Evolutionary conservation across 2,888 invertebrate genomes (phyloP).

Genomic region (Incurvaria masculella): DNA sequence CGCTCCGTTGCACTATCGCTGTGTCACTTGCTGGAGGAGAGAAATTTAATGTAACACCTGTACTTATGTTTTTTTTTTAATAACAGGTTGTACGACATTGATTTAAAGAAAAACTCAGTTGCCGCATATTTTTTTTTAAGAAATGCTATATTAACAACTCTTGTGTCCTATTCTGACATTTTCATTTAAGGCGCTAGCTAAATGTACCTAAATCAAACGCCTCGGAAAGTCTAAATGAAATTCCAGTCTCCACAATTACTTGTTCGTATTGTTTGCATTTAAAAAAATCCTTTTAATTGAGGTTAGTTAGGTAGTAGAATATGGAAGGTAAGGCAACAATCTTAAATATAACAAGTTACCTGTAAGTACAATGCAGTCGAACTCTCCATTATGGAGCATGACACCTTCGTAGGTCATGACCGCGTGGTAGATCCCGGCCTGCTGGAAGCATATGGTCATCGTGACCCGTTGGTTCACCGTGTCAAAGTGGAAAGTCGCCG

Average conservation of each 20-base stretch:
- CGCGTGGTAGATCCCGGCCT: conserved; percentile 80
- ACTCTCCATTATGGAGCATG: conserved; percentile 83
- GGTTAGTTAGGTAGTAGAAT: not conserved
- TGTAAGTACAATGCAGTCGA: conserved; percentile 87
- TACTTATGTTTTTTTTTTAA: too few relatives aligned
- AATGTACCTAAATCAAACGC: too few relatives aligned
- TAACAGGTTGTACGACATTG: too few relatives aligned
- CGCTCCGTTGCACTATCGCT: conserved; percentile 81
- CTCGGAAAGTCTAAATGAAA: not conserved
- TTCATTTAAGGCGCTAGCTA: too few relatives aligned
- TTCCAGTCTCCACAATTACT: not conserved
- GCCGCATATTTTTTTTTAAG: too few relatives aligned
- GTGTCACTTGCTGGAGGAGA: conserved; percentile 78
- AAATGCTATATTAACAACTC: too few relatives aligned
- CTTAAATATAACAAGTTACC: conserved; percentile 52
- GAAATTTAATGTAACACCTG: too few relatives aligned
- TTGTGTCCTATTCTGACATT: too few relatives aligned
- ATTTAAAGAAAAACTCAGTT: too few relatives aligned
- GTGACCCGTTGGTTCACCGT: conserved; percentile 73
- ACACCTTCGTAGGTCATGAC: conserved; percentile 71
- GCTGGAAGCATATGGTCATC: conserved; percentile 72
- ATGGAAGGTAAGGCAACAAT: conserved; percentile 3
- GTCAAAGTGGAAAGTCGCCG: conserved; percentile 70
- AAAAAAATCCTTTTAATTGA: too few relatives aligned
- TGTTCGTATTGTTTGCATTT: not conserved